Base-by-base conservation (phyloP, 30 jellyfish, hydroid and myxozoan genomes). In the Aurelia sp. region DNA sequence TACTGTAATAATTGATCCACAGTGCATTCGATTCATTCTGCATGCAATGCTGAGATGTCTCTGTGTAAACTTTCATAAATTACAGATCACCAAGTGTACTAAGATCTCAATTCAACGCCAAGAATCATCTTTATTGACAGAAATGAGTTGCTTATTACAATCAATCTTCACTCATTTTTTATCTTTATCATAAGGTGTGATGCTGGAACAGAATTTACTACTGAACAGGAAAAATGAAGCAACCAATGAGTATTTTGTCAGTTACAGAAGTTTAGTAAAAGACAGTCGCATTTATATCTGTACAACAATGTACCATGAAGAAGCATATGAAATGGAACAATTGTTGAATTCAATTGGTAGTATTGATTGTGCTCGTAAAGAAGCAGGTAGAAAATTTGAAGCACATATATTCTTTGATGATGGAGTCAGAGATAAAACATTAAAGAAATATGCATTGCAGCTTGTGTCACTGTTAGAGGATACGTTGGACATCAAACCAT, bases 251-350 rank as follows among this genome's bases (percentile, higher is more conserved):
- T 92, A 63, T 57, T 92, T 70, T 69, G 98, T 92, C 27, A 87
- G 81, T 74, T 92, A 92, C 91, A 85, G 98, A 18, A 65, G 85
- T 13, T 72, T 92, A 33, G 96, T 92, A 0, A 88, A 92, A 67
- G 88, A 87, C 63, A 92, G 98, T 67, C 70, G 90, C 76, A 72
- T 92, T 24, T 92, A 92, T 88, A 92, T 92, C 30, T 92, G 98
- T 84, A 92, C 98, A 16, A 92, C 98, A 17, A 92, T 92, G 98
- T 92, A 92, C 79, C 98, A 92, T 90, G 98, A 92, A 67, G 98
- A 97, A 27, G 97, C 82, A 55, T 87, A 53, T 72, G 98, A 92
- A 66, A 92, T 92, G 98, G 93, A 92, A 74, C 98, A 92, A 66
- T 90, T 92, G 4, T 74, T 92, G 73, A 67, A 71, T 22, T 92